Conservation (phyloP, 2,113 vertebrate species). For the Aegotheles bennettii region DNA sequence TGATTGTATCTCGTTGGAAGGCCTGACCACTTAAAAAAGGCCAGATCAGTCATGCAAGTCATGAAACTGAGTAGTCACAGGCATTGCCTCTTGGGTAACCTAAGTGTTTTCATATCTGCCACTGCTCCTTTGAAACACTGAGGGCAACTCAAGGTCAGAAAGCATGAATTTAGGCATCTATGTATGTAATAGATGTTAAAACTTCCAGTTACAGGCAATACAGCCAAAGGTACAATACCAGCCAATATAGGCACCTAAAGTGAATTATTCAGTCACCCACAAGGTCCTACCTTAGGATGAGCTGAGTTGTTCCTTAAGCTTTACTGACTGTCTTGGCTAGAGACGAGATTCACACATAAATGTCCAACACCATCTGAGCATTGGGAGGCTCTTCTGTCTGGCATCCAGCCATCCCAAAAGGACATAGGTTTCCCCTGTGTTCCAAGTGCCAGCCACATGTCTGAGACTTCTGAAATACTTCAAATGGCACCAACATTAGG, state of each 20-base stretch:
- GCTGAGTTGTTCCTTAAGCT: not conserved
- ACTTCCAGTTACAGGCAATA: not conserved
- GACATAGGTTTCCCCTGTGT: not conserved
- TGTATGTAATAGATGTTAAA: not conserved
- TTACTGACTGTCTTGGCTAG: not conserved
- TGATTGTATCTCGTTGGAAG: not conserved
- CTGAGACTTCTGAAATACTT: not conserved
- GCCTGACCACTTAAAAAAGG: not conserved
- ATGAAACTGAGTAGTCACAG: not conserved
- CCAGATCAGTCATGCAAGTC: not conserved
- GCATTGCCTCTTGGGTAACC: not conserved
- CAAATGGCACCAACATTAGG: not conserved
- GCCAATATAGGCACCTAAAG: not conserved
- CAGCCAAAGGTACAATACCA: not conserved
- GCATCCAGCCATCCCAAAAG: not conserved
- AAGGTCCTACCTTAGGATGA: not conserved
- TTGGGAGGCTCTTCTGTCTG: not conserved
- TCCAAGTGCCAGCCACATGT: not conserved
- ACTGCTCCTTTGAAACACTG: not conserved
- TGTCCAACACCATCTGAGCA: not conserved
- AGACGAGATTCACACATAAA: not conserved
- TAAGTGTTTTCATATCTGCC: not conserved
- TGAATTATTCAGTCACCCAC: not conserved
- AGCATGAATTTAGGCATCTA: not conserved
- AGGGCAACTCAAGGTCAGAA: not conserved